A percentile compares a stretch with the other conserved stretches of the same genome.
These are phyloP conservation scores for Euura lappo DNA, from an alignment of 1,140 invertebrate species.

Conservation along the genomic window DNA sequence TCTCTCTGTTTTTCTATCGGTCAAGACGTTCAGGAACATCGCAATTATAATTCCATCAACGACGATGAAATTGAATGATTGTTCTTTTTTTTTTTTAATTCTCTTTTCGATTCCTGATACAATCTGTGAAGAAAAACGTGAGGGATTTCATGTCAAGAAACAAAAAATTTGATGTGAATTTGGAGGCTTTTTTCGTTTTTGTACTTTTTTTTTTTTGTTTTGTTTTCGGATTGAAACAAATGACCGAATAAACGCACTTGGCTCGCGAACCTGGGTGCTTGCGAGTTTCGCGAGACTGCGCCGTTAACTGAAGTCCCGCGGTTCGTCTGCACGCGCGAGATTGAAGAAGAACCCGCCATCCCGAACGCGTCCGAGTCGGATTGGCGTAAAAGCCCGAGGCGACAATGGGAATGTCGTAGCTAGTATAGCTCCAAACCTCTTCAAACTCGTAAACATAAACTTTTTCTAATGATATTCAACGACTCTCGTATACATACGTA, in stretches of 20 bases:
- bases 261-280: not conserved
- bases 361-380: slow-evolving; percentile 25
- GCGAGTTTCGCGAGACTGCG: slow-evolving; percentile 17
- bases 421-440: no score
- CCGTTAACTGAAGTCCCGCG: slow-evolving; percentile 29
- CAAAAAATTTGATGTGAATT: no score
- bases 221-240: slow-evolving; percentile 31
- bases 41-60: no score
- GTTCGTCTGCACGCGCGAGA: slow-evolving; percentile 11
- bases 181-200: not conserved
- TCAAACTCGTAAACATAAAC: no score
- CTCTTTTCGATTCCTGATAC: no score
- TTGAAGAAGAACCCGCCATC: slow-evolving; percentile 39
- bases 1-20: no score
- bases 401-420: not conserved
- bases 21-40: no score
- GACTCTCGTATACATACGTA: not conserved
- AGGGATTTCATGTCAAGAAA: no score
- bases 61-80: no score
- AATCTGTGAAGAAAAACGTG: no score
- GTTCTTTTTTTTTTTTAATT: no score
- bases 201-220: slow-evolving; percentile 18
- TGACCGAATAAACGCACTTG: slow-evolving; percentile 4
- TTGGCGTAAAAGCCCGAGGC: slow-evolving; percentile 24
- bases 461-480: not conserved